Percentiles rank a stretch among this genome's conserved stretches.
These are phyloP conservation scores for Byasa hedistus DNA, from an alignment of 2,888 invertebrate species.

Conservation along the genomic window DNA sequence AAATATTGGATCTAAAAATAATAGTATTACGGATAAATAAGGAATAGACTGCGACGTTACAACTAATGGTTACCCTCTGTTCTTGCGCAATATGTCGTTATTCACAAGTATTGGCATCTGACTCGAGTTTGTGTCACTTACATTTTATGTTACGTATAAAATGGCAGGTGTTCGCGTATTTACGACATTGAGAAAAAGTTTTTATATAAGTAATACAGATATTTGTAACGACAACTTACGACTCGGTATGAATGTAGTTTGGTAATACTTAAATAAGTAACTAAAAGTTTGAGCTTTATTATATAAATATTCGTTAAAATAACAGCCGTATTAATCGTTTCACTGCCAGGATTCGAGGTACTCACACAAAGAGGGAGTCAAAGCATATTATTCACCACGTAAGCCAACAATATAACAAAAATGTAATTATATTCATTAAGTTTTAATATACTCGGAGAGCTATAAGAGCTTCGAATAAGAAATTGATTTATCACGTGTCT, in stretches of 20 bases:
- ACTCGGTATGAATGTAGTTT: neutral
- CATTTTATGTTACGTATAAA: slow-evolving; percentile 17
- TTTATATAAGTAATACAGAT: neutral
- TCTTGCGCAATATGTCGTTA: neutral
- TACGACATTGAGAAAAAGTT: neutral
- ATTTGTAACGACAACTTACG: neutral
- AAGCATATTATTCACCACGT: no score
- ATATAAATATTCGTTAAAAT: no score
- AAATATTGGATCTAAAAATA: neutral
- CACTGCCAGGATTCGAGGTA: no score
- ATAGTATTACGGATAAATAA: neutral
- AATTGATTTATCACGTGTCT: neutral
- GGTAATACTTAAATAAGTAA: neutral
- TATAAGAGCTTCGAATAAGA: neutral
- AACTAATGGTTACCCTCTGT: neutral
- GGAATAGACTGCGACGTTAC: neutral
- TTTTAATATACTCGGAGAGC: neutral
- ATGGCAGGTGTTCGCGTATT: slow-evolving; percentile 24
- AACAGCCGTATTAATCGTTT: no score
- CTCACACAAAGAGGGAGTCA: no score
- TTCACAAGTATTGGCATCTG: slow-evolving; percentile 1
- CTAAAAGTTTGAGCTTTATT: neutral
- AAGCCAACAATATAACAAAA: no score
- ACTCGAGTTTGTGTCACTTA: slow-evolving; percentile 10
- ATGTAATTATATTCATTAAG: neutral